Evolutionary conservation across 2,113 vertebrate species (phyloP).

Genomic region (Tupaia chinensis): DNA sequence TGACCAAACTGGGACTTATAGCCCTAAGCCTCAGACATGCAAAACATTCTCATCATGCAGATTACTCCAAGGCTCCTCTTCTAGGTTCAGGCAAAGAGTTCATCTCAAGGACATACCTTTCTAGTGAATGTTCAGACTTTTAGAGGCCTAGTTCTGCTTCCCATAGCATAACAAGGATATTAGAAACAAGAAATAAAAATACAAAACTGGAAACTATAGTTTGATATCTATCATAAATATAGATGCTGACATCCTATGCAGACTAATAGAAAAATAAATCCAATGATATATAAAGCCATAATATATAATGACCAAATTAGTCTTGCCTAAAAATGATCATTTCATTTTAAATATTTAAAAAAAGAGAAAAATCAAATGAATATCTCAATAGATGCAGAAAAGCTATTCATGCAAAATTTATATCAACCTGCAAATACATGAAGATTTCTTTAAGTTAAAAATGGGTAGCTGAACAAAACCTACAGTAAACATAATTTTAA

Average conservation of each 20-base stretch:
- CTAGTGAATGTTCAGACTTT: background rate
- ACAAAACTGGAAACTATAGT: background rate
- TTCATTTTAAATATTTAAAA: background rate
- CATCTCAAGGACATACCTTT: background rate
- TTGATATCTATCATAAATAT: background rate
- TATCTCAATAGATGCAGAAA: background rate
- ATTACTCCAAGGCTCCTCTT: background rate
- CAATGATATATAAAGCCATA: background rate
- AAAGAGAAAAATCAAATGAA: conserved; percentile 1
- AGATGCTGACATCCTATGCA: background rate
- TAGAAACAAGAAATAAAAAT: background rate
- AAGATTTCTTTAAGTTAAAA: background rate
- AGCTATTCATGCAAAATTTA: background rate
- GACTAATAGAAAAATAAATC: background rate
- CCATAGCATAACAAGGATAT: background rate
- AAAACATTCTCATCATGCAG: background rate
- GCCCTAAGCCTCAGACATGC: background rate
- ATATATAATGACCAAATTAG: background rate
- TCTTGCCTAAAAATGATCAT: background rate
- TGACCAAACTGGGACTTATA: background rate
- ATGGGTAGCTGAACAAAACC: background rate
- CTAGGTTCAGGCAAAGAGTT: background rate
- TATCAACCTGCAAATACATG: background rate
- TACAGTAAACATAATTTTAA: background rate
- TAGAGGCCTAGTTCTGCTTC: background rate